Percentiles rank a stretch among this genome's conserved stretches.
phyloP scores from a whole-genome alignment of 1,140 invertebrate species.

The Antheraea pernyi region DNA sequence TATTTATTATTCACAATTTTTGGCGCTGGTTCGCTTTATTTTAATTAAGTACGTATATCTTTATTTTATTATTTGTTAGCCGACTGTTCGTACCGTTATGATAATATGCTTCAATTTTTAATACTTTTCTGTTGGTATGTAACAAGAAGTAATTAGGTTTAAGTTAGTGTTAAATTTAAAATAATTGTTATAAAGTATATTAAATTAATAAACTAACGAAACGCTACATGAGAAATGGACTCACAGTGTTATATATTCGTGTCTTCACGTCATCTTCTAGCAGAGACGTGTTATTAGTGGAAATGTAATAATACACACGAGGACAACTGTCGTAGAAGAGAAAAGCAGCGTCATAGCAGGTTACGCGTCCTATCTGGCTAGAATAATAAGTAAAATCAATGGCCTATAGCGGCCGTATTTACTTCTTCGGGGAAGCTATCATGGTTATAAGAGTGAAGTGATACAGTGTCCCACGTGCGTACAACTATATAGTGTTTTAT shows the following conservation, averaged over 20 bases:
- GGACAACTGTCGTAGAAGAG: too few species aligned
- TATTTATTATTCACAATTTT: not conserved
- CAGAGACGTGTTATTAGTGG: not conserved
- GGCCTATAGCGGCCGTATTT: too few species aligned
- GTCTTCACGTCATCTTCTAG: not conserved
- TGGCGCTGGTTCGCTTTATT: conserved; percentile 1
- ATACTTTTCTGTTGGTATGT: not conserved
- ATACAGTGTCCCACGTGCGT: too few species aligned
- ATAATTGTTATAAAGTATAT: not conserved
- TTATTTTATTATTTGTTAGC: not conserved
- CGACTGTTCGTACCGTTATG: not conserved
- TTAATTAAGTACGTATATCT: not conserved
- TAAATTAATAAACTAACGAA: not conserved
- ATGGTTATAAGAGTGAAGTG: too few species aligned
- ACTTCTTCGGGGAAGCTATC: too few species aligned
- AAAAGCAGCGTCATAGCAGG: too few species aligned
- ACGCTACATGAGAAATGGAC: not conserved
- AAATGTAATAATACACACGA: too few species aligned
- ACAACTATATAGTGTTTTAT: too few species aligned
- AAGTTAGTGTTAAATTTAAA: not conserved
- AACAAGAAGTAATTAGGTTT: not conserved
- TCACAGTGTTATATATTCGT: not conserved
- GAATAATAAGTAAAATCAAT: too few species aligned
- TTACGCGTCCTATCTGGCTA: too few species aligned
- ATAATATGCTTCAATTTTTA: not conserved